These are phyloP conservation scores for Acanthopagrus latus DNA, from an alignment of 2,797 vertebrate species.

Conservation along the genomic window DNA sequence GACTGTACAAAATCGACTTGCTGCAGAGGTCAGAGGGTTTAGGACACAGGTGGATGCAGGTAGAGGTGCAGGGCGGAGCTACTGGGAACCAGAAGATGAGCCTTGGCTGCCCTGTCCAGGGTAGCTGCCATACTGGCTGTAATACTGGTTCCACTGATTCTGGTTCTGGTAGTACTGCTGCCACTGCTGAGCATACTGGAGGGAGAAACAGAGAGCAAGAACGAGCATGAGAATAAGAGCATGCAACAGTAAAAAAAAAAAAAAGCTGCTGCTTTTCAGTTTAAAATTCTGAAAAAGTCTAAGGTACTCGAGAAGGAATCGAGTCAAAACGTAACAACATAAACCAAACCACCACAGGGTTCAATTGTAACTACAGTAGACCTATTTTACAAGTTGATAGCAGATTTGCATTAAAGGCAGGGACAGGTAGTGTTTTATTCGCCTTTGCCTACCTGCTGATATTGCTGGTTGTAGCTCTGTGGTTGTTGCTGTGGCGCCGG, in stretches of 20 bases:
- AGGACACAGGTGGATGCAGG: slow-evolving; percentile 59
- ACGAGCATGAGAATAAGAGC: slow-evolving; percentile 15
- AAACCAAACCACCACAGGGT: no score
- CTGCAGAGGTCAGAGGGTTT: slow-evolving; percentile 63
- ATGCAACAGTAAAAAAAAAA: not conserved
- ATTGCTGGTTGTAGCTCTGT: slow-evolving; percentile 93
- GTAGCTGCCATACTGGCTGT: slow-evolving; percentile 91
- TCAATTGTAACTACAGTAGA: no score
- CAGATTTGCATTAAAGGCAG: not conserved
- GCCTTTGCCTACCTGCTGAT: slow-evolving; percentile 88
- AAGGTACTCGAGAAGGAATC: no score
- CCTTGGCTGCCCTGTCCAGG: slow-evolving; percentile 82
- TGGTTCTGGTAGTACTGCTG: slow-evolving; percentile 97
- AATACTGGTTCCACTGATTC: slow-evolving; percentile 95
- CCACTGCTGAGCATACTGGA: slow-evolving; percentile 94
- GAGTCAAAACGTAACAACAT: no score
- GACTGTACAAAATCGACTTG: slow-evolving; percentile 70
- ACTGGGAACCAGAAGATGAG: slow-evolving; percentile 82
- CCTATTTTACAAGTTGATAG: no score
- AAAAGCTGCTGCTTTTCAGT: no score
- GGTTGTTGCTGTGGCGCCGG: slow-evolving; percentile 44
- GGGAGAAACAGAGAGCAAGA: not conserved
- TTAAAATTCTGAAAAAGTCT: no score
- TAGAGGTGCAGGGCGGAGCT: slow-evolving; percentile 50
- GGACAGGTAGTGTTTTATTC: no score